Conservation (phyloP, 1,140 invertebrate genomes). For the Galendromus occidentalis region DNA sequence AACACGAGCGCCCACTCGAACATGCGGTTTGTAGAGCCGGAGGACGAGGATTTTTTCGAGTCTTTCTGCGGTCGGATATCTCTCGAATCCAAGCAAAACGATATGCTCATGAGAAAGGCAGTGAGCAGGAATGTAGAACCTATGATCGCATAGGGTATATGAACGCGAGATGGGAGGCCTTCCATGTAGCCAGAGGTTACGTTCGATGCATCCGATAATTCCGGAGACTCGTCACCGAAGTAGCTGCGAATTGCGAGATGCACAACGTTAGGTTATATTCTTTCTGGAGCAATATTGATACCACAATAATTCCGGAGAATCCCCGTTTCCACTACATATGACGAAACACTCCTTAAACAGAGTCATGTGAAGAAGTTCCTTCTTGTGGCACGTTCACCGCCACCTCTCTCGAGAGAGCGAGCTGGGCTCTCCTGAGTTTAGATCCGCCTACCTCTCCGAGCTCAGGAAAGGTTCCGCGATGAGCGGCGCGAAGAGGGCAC, state of each 20-base stretch:
- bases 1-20: not conserved
- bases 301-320: no score
- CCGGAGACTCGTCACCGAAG: no score
- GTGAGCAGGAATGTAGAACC: slow-evolving; percentile 1
- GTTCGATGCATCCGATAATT: no score
- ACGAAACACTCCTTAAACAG: no score
- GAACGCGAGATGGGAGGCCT: not conserved
- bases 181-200: not conserved
- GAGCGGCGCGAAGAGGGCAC: slow-evolving; percentile 34
- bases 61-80: not conserved
- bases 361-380: no score
- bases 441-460: not conserved
- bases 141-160: slow-evolving; percentile 2
- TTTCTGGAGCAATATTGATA: no score
- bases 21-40: not conserved
- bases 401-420: no score
- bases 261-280: no score
- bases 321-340: no score
- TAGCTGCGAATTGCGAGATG: no score
- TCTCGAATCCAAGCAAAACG: not conserved
- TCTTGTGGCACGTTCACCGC: no score
- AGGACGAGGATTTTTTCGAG: not conserved
- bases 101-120: not conserved
- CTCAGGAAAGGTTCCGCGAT: slow-evolving; percentile 31
- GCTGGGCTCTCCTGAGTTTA: no score